phyloP scores from a whole-genome alignment of 2,113 vertebrate genomes.

The Lophotis ruficrista region DNA sequence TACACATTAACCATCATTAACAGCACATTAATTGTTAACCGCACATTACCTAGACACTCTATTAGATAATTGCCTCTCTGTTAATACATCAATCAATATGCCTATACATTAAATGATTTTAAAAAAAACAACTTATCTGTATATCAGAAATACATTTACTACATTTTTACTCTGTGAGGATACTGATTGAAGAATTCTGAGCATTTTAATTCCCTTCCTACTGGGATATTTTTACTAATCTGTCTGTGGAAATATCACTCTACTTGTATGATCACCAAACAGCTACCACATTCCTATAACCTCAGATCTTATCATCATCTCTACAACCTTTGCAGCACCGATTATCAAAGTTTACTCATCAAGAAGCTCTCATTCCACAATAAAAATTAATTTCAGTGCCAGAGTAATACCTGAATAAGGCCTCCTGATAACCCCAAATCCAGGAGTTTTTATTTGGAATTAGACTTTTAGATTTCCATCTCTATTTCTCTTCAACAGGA shows the following conservation, averaged over 20 bases:
- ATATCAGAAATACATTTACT: not conserved
- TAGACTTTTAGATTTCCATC: not conserved
- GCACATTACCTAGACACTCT: not conserved
- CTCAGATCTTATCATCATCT: conserved; percentile 30
- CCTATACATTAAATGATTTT: not conserved
- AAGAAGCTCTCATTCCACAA: not conserved
- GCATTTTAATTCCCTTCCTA: not conserved
- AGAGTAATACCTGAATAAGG: not conserved
- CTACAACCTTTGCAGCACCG: not conserved
- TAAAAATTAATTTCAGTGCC: not conserved
- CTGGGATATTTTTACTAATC: not conserved
- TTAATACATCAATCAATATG: conserved; percentile 19
- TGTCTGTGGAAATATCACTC: not conserved
- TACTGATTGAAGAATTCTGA: not conserved
- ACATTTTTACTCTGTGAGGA: not conserved
- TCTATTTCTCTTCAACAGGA: not conserved
- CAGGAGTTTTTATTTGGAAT: not conserved
- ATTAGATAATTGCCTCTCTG: not conserved
- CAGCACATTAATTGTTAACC: not conserved
- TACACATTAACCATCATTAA: conserved; percentile 10
- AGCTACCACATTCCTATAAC: not conserved
- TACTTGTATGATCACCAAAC: not conserved
- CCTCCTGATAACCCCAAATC: not conserved
- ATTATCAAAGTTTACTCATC: not conserved
- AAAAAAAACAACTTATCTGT: not conserved